Base-by-base conservation (phyloP, 2,797 vertebrate species). In the Sphenodon punctatus region DNA sequence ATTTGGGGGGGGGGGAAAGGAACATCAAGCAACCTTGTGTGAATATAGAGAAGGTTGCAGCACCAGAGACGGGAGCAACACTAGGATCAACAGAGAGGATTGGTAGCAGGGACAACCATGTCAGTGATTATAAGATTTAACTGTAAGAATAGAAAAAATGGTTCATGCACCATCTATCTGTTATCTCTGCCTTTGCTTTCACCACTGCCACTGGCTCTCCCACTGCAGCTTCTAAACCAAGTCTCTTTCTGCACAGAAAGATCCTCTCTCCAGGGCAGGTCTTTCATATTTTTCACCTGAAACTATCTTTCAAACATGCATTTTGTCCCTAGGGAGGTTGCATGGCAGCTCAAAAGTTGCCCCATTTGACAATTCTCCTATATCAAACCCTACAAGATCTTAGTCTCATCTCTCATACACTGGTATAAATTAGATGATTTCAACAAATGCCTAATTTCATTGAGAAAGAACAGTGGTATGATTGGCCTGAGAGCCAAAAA, bases 161-260 rank as follows among this genome's bases (percentile, higher is more conserved):
- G 16, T 53, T 55, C 51, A 30, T 32, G 51, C 38, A 46, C 45
- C 45, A 27, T 23, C 23, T 48, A n/a, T 15, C 6, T 42, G 13
- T 70, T 77, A 81, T 79, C 71, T 92, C 75, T 86, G 70, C 89
- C 84, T 85, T 82, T 89, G 67, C 78, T 88, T 78, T 61, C 75
- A 61, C 27, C 1, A 0, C 12, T 78, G 58, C 46, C 73, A 38
- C 41, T 0, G 0, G 20, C 0, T 5, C 41, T 19, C 51, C 27
- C 27, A 55, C 17, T 16, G 16, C 51, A 30, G 13, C 60, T 63
- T 10, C 17, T 27, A 8, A 63, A 36, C 25, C 43, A 16, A 12
- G 45, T 30, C 45, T 45, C 66, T n/a, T 11, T 32, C 42, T 36
- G 0, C 14, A 6, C 3, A 38, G 30, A 32, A 5, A 11, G 32